Conservation (phyloP, 2,113 vertebrate species). For the Vicugna pacos region DNA sequence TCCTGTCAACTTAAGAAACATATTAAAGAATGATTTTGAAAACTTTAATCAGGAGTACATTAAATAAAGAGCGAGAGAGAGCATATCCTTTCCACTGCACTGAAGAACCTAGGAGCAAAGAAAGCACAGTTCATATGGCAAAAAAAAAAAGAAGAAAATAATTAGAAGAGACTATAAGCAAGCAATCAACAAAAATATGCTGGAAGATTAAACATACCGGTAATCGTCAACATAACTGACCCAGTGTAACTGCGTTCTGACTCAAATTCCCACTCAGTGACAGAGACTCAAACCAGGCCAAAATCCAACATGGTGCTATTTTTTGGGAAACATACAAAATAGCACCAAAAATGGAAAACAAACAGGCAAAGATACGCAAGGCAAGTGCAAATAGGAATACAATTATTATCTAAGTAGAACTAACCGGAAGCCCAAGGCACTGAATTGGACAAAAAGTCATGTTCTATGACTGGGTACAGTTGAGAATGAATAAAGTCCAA, state of each 20-base stretch:
- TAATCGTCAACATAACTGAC: neutral
- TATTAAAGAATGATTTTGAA: slow-evolving; percentile 26
- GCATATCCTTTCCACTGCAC: neutral
- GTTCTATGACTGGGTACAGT: neutral
- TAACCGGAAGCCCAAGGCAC: neutral
- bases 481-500: neutral
- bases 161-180: neutral
- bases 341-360: slow-evolving; percentile 7
- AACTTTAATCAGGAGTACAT: neutral
- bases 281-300: neutral
- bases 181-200: neutral
- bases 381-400: neutral
- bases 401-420: neutral
- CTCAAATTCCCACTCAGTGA: neutral
- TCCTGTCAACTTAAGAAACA: neutral
- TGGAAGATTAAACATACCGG: neutral
- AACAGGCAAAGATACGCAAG: neutral
- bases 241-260: neutral
- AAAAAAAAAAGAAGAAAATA: neutral
- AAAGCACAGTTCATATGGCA: neutral
- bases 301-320: neutral
- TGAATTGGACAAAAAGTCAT: neutral
- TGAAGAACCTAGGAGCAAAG: neutral
- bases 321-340: neutral
- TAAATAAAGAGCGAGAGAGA: neutral